These are phyloP conservation scores for Desmophyllum pertusum DNA, from an alignment of 92 coral and sea anemone genomes.

Conservation along the genomic window DNA sequence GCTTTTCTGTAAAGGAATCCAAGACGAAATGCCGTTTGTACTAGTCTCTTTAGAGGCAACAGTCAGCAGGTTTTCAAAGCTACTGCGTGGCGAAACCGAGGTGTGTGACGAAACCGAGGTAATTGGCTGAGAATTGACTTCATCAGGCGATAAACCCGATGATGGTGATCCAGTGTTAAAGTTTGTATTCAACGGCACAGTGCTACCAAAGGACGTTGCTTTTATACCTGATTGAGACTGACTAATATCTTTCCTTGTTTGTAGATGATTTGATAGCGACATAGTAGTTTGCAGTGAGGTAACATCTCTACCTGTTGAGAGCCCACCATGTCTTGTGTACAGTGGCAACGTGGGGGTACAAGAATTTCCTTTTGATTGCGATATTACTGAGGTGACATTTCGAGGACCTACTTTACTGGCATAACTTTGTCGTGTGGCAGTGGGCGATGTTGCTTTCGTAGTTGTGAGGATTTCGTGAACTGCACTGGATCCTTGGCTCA, in stretches of 20 bases:
- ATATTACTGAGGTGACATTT: background rate
- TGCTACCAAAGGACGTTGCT: background rate
- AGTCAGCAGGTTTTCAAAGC: background rate
- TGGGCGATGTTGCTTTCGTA: background rate
- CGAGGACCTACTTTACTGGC: background rate
- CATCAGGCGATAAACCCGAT: background rate
- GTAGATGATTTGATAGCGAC: background rate
- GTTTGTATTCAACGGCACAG: background rate
- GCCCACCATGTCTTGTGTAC: background rate
- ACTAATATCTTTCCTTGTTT: background rate
- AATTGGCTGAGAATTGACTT: background rate
- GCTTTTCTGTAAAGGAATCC: background rate
- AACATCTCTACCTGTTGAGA: background rate
- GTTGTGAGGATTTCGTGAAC: background rate
- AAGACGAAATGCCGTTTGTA: background rate
- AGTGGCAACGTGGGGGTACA: too few species aligned
- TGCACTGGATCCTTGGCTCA: background rate
- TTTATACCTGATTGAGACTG: background rate
- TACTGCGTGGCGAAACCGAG: background rate
- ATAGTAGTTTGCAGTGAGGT: too few species aligned
- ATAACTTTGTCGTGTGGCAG: background rate
- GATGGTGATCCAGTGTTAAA: background rate
- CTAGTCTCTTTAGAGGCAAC: background rate
- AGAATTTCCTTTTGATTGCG: background rate
- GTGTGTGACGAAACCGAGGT: background rate